Evolutionary conservation across 2,797 vertebrate species (phyloP), one percentile per base, ranked within the genome.

Genomic region (Myripristis jacobus): DNA sequence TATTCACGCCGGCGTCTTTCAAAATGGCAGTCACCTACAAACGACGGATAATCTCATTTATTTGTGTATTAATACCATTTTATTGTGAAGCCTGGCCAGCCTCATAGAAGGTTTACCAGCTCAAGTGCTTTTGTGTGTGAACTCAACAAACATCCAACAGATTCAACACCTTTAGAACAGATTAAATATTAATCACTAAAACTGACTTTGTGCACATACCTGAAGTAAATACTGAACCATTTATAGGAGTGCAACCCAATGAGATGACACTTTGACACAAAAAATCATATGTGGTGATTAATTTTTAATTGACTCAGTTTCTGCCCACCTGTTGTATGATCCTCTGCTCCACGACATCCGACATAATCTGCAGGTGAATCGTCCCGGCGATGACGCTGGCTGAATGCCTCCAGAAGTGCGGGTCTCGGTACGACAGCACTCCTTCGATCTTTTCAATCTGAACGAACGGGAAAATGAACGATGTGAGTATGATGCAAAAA

Each of bases 381-480:
- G 98, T 99, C 69, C 97, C 98, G 54, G 95, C 96, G 18, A 99
- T 83, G 79, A 96, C 81, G 82, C 73, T 96, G 63, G 97, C 97
- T 2, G 97, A 99, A 77, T 99, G 98, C 70, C 96, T 96, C 98
- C 97, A 99, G 86, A 99, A 96, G 85, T 98, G 97, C 77, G 97
- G 88, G 86, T 99, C 97, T 90, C 97, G 95, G 89, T 96, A 99
- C 13, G 98, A 99, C 88, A 99, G 88, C 64, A 99, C 94, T 51
- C 98, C 98, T 86, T 99, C 98, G 22, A 97, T 95, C 93, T 98
- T 98, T 72, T 97, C 96, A 70, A 99, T 94, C 98, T 99, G 92
- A 83, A 79, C 80, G 1, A 25, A 38, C 12, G 15, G 13, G 13
- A 41, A 41, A 13, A 16, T 41, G 12, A 15, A 41, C 38, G 15